These are phyloP conservation scores for Otis tarda DNA, from an alignment of 2,113 vertebrate genomes.

Conservation along the genomic window DNA sequence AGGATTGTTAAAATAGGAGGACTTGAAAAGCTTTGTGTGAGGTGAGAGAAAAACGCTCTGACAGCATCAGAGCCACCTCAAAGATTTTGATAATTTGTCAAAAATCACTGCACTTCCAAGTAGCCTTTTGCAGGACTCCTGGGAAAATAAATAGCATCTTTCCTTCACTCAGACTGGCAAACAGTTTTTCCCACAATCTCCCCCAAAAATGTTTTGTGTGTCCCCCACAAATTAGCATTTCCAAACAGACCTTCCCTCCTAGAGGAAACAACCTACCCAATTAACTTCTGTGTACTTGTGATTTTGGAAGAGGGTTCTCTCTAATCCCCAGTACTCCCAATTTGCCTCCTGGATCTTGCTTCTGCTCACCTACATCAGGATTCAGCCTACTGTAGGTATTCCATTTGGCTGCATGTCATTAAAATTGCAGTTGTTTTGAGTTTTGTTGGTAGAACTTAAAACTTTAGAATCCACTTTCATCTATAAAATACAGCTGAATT, in stretches of 20 bases:
- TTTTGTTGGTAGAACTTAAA: neutral
- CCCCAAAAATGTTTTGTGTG: neutral
- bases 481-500: neutral
- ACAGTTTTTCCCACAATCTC: slow-evolving; percentile 18
- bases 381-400: neutral
- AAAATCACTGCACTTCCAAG: slow-evolving; percentile 61
- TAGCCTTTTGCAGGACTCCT: slow-evolving; percentile 42
- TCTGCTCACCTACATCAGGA: neutral
- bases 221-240: neutral
- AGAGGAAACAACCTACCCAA: neutral
- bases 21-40: slow-evolving; percentile 65
- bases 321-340: neutral
- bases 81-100: slow-evolving; percentile 68
- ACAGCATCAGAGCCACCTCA: slow-evolving; percentile 38
- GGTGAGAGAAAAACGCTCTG: slow-evolving; percentile 67
- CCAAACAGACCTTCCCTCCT: neutral
- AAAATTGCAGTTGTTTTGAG: neutral
- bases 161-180: slow-evolving; percentile 25
- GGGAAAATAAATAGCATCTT: slow-evolving; percentile 59
- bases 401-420: neutral
- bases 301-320: neutral
- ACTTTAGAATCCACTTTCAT: neutral
- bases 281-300: neutral
- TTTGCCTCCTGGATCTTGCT: neutral
- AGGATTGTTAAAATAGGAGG: slow-evolving; percentile 66